Conservation (phyloP, 2,888 invertebrate species). For the Apantesis nais region DNA sequence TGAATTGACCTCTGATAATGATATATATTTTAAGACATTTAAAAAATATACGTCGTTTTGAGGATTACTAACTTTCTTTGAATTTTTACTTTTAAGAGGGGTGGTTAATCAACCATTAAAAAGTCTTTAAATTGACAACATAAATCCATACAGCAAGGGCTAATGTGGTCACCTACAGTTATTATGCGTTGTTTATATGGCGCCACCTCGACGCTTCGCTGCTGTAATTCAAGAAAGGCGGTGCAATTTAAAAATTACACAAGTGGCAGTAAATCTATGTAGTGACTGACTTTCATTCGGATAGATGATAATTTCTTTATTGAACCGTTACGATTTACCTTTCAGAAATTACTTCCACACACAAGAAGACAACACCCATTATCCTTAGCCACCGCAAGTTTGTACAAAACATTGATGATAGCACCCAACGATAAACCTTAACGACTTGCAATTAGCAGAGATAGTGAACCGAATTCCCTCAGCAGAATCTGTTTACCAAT, state of each 20-base stretch:
- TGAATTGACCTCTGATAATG: too few species aligned
- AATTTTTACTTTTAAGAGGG: background rate
- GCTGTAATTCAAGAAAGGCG: conserved; percentile 32
- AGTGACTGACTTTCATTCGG: background rate
- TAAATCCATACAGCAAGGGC: background rate
- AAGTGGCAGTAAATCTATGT: background rate
- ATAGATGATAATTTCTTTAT: background rate
- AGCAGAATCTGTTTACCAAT: too few species aligned
- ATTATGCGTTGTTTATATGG: conserved; percentile 43
- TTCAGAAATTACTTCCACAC: too few species aligned
- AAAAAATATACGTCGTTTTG: too few species aligned
- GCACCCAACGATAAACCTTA: background rate
- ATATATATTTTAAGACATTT: too few species aligned
- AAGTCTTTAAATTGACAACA: background rate
- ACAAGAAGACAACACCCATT: too few species aligned
- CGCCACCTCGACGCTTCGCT: conserved; percentile 36
- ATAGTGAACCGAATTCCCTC: too few species aligned
- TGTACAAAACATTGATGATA: too few species aligned
- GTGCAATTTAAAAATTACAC: conserved; percentile 22
- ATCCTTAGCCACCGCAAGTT: too few species aligned
- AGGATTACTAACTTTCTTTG: too few species aligned
- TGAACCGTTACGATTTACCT: background rate
- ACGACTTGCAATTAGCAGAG: too few species aligned
- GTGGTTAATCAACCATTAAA: background rate
- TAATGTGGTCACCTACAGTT: too few species aligned